Evolutionary conservation across 2,888 invertebrate genomes (phyloP).

Genomic region (Trichacis sp.): DNA sequence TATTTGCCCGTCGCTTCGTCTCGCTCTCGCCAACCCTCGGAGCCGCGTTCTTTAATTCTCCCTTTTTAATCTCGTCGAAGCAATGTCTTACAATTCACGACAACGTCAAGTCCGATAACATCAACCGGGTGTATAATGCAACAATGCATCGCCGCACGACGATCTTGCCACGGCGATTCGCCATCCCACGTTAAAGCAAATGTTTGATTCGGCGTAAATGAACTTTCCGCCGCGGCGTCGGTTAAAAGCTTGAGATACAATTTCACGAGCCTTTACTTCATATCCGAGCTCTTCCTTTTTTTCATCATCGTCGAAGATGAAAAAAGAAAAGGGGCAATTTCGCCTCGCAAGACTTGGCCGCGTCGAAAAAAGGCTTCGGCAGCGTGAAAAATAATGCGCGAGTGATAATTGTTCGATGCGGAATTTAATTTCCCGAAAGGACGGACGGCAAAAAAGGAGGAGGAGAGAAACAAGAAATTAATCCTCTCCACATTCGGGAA

Average conservation of each 20-base stretch:
- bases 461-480: no score
- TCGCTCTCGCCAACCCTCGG: slow-evolving; percentile 23
- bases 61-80: slow-evolving; percentile 48
- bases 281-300: not conserved
- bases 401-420: not conserved
- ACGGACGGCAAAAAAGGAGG: not conserved
- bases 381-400: slow-evolving; percentile 1
- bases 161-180: slow-evolving; percentile 28
- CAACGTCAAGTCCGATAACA: slow-evolving; percentile 64
- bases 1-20: slow-evolving; percentile 17
- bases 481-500: not conserved
- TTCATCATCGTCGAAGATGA: not conserved
- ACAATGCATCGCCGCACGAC: slow-evolving; percentile 51
- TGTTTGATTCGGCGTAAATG: slow-evolving; percentile 52
- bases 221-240: slow-evolving; percentile 41
- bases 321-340: not conserved
- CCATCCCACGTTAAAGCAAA: slow-evolving; percentile 47
- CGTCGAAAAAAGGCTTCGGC: not conserved
- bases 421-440: slow-evolving; percentile 4
- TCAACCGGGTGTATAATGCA: slow-evolving; percentile 55
- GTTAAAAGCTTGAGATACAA: slow-evolving; percentile 22
- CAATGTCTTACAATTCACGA: slow-evolving; percentile 64
- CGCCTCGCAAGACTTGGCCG: not conserved
- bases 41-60: slow-evolving; percentile 23
- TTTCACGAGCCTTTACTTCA: slow-evolving; percentile 12